A percentile compares a stretch with the other conserved stretches of the same genome.
Evolutionary conservation across 1,140 invertebrate species (phyloP).

Genomic region (Ceratina calcarata): DNA sequence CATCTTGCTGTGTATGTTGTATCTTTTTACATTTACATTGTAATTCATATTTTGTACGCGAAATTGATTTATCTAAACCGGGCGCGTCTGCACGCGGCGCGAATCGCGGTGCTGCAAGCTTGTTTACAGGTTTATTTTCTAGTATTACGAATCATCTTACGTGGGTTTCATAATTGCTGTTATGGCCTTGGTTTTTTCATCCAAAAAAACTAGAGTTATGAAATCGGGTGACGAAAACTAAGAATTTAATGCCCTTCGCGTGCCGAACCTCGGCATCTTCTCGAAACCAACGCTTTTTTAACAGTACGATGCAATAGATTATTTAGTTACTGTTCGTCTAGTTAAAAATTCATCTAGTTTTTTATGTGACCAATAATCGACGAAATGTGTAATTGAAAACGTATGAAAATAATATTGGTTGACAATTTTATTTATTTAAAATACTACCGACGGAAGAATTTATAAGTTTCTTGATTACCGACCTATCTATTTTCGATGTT

Average conservation of each 20-base stretch:
- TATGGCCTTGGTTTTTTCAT: slow-evolving; percentile 40
- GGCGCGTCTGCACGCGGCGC: not conserved
- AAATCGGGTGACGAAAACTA: slow-evolving; percentile 37
- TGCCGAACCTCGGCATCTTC: not conserved
- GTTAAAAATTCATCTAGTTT: not conserved
- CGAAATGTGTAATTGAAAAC: not conserved
- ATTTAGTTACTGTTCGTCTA: too few species aligned
- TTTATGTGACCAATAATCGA: not conserved
- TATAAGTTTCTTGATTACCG: slow-evolving; percentile 45
- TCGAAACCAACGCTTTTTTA: not conserved
- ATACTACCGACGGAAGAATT: slow-evolving; percentile 39
- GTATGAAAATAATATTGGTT: not conserved
- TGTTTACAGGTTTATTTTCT: too few species aligned
- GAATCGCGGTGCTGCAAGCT: not conserved
- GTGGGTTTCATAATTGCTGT: slow-evolving; percentile 42
- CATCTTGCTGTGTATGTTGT: slow-evolving; percentile 14
- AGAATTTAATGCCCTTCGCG: slow-evolving; percentile 4
- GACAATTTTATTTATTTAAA: not conserved
- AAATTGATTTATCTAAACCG: not conserved
- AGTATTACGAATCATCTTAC: not conserved
- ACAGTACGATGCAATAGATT: too few species aligned
- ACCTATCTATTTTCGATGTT: slow-evolving; percentile 16
- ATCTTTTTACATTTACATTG: slow-evolving; percentile 15
- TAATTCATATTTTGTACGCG: not conserved
- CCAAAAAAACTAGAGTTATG: slow-evolving; percentile 47